These are phyloP conservation scores for Trilocha varians DNA, from an alignment of 2,888 invertebrate genomes.

Conservation along the genomic window DNA sequence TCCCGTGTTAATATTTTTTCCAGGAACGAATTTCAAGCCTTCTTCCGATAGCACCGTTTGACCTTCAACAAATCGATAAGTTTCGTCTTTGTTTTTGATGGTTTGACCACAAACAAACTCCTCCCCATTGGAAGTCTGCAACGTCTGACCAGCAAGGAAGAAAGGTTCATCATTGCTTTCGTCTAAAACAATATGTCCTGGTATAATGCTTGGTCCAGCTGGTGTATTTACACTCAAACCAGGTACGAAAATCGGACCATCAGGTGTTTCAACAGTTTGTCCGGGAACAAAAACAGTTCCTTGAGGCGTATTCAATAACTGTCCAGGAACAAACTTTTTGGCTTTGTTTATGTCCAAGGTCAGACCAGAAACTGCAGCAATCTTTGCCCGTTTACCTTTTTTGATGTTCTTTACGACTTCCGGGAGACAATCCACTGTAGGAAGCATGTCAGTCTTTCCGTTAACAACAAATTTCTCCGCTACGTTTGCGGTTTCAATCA, in stretches of 20 bases:
- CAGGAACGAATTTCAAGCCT: conserved; percentile 76
- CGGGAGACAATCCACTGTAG: conserved; percentile 76
- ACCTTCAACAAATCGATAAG: conserved; percentile 73
- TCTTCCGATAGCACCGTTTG: conserved; percentile 76
- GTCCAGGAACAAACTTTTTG: conserved; percentile 80
- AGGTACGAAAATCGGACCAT: conserved; percentile 79
- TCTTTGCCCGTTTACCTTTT: conserved; percentile 70
- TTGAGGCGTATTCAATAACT: conserved; percentile 79
- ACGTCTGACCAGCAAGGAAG: conserved; percentile 80
- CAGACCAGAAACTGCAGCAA: conserved; percentile 77
- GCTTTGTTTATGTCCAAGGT: conserved; percentile 78
- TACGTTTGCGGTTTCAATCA: conserved; percentile 74
- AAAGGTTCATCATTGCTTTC: conserved; percentile 73
- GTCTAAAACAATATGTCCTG: conserved; percentile 79
- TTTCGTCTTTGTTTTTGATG: conserved; percentile 69
- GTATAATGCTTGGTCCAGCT: conserved; percentile 78
- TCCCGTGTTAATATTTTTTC: conserved; percentile 65
- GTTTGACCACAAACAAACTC: conserved; percentile 78
- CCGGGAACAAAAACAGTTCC: conserved; percentile 83
- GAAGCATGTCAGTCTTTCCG: conserved; percentile 72
- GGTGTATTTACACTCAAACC: conserved; percentile 81
- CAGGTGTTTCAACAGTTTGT: conserved; percentile 79
- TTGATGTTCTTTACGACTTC: conserved; percentile 76
- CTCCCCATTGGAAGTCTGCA: conserved; percentile 71
- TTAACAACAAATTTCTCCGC: conserved; percentile 72